phyloP scores from a whole-genome alignment of 2,888 invertebrate species.

The Malthinus seriepunctatus region DNA sequence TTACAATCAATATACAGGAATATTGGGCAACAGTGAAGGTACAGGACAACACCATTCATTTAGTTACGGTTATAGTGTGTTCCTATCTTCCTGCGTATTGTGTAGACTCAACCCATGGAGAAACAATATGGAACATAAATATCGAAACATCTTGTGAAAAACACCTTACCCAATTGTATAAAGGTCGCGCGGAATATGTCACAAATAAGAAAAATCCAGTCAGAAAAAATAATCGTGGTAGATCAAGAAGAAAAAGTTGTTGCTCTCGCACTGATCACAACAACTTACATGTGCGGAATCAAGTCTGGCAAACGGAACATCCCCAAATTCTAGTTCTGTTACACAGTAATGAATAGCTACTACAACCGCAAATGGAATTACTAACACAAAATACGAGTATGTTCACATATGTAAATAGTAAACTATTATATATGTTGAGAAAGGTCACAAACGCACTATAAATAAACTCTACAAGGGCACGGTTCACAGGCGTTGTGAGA shows the following conservation, averaged over 20 bases:
- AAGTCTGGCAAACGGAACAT: constrained; percentile 28
- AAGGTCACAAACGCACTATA: constrained; percentile 32
- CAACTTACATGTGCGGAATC: constrained; percentile 15
- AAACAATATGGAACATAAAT: neutral
- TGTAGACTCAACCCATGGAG: constrained; percentile 12
- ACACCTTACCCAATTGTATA: neutral
- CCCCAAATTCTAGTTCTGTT: constrained; percentile 26
- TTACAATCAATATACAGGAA: neutral
- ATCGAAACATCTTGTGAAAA: neutral
- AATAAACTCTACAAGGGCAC: constrained; percentile 32
- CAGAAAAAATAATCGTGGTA: neutral
- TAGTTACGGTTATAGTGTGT: neutral
- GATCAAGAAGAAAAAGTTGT: constrained; percentile 25
- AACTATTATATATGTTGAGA: constrained; percentile 40
- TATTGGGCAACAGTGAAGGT: constrained; percentile 5
- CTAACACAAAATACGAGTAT: constrained; percentile 24
- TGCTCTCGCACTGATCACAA: constrained; percentile 19
- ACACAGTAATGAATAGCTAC: neutral
- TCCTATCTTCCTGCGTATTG: constrained; percentile 11
- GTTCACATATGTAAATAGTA: constrained; percentile 35
- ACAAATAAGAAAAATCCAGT: neutral
- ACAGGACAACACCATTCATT: neutral
- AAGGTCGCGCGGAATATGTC: neutral
- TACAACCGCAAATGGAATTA: neutral
- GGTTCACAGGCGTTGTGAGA: constrained; percentile 33